A percentile compares a stretch with the other conserved stretches of the same genome.
Evolutionary conservation across 23 tunicate genomes (phyloP).

Genomic region (Clavelina lepadiformis): DNA sequence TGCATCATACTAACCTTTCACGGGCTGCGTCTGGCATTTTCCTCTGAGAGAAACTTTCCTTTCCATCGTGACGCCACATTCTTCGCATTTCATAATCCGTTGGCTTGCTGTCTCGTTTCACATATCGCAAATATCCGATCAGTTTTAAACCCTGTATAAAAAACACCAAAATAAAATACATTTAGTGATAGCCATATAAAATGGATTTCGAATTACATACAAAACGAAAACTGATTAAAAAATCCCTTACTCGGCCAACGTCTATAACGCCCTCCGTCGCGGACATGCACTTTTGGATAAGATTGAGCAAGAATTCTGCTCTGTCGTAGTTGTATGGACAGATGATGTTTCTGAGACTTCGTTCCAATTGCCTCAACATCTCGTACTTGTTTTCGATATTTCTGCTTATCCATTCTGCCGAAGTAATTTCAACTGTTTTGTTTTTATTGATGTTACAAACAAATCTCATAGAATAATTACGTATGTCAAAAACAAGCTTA

Average conservation of each 20-base stretch:
- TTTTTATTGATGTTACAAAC: background rate
- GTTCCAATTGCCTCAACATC: constrained; percentile 13
- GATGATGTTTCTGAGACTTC: constrained; percentile 20
- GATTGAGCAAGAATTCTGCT: constrained; percentile 26
- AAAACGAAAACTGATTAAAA: background rate
- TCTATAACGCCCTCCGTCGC: background rate
- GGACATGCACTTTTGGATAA: background rate
- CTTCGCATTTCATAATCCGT: constrained; percentile 20
- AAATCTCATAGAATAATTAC: too few relatives aligned
- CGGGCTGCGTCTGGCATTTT: constrained; percentile 1
- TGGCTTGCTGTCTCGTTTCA: constrained; percentile 20
- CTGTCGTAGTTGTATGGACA: constrained; percentile 41
- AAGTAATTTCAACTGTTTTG: background rate
- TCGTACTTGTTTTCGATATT: constrained; percentile 4
- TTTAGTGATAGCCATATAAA: background rate
- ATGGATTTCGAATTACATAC: background rate
- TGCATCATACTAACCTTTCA: background rate
- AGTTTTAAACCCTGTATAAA: constrained; percentile 9
- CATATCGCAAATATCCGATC: constrained; percentile 16
- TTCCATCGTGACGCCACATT: constrained; percentile 16
- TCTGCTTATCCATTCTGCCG: constrained; percentile 24
- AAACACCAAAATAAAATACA: background rate
- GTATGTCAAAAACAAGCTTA: background rate
- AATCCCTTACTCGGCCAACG: background rate
- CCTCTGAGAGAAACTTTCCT: background rate